A percentile compares a stretch with the other conserved stretches of the same genome.
phyloP scores from a whole-genome alignment of 2,888 invertebrate genomes.

The Amitus sp. region DNA sequence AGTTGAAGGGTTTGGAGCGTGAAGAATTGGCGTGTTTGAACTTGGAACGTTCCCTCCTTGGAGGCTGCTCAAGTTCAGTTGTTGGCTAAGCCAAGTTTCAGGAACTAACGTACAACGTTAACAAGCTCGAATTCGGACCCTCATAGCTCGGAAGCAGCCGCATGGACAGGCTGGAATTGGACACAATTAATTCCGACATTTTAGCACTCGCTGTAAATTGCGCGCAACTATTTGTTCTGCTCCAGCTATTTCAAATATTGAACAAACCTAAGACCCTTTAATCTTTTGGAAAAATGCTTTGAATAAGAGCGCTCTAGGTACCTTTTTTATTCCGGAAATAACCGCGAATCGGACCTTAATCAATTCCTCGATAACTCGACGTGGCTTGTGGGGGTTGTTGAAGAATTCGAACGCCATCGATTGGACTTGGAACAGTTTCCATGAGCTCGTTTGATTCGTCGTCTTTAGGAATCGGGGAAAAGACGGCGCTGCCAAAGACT shows the following conservation, averaged over 20 bases:
- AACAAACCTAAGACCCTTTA: constrained; percentile 14
- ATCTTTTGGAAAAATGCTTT: too few species aligned
- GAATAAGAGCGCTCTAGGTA: too few species aligned
- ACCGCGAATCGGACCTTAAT: not conserved
- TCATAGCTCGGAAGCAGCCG: constrained; percentile 24
- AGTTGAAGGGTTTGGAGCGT: too few species aligned
- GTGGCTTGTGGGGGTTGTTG: too few species aligned
- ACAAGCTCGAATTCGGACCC: constrained; percentile 27
- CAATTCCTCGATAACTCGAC: too few species aligned
- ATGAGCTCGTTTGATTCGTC: constrained; percentile 24
- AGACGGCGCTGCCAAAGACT: constrained; percentile 17
- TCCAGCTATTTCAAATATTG: constrained; percentile 22
- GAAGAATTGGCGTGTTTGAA: too few species aligned
- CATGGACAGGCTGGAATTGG: constrained; percentile 32
- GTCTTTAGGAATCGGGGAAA: constrained; percentile 9
- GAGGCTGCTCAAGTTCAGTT: constrained; percentile 14
- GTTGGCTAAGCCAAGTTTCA: constrained; percentile 15
- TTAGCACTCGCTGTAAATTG: constrained; percentile 25
- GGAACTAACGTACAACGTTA: constrained; percentile 30
- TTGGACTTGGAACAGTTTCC: constrained; percentile 29
- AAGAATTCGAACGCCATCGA: too few species aligned
- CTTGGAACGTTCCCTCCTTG: constrained; percentile 24
- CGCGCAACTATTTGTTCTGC: constrained; percentile 33
- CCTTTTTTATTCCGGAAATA: not conserved
- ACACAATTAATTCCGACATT: constrained; percentile 37